Base-by-base conservation (phyloP, 2,888 invertebrate genomes). In the Volucella inflata region DNA sequence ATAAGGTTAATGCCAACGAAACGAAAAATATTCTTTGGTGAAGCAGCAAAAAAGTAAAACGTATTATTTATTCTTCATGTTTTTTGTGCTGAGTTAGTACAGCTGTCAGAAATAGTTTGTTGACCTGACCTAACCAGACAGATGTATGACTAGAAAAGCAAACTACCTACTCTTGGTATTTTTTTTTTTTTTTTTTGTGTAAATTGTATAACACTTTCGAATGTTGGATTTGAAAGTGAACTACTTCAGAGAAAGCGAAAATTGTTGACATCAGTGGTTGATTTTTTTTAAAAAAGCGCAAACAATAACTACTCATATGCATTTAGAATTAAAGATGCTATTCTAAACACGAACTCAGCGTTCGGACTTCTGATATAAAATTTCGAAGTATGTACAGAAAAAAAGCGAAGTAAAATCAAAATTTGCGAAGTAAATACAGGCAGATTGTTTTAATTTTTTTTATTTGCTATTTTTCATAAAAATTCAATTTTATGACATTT, bases 1-100 rank as follows among this genome's bases (percentile, higher is more conserved):
- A 55, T 48, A 30, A 57, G 10, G n/a, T 59, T 51, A 74, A 64
- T 76, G 80, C 80, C 80, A 80, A 60, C 79, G 11, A 75, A 79
- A 59, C 79, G 75, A 67, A 30, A 46, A 64, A 48, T 14, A n/a
- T 44, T 2, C 21, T 59, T n/a, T 12, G 59, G 36, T 36, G 10
- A 51, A 50, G 30, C 21, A 57, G 38, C 42, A 72, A 79, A 14
- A 40, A 48, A 62, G 30, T 30, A 30, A 60, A 76, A 62, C 2
- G 8, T 40, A 57, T 76, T 71, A 71, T 71, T 64, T 42, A 50
- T 50, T 71, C 62, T 71, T 78, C 78, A 70, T 78, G 44, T 44
- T 74, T 80, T 64, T 59, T 65, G 38, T 40, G 16, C 42, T 40
- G 68, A 48, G 53, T 46, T 50, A 21, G 51, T 44, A 60, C 42